phyloP scores from a whole-genome alignment of 2,888 invertebrate genomes.

The Terebella lapidaria region DNA sequence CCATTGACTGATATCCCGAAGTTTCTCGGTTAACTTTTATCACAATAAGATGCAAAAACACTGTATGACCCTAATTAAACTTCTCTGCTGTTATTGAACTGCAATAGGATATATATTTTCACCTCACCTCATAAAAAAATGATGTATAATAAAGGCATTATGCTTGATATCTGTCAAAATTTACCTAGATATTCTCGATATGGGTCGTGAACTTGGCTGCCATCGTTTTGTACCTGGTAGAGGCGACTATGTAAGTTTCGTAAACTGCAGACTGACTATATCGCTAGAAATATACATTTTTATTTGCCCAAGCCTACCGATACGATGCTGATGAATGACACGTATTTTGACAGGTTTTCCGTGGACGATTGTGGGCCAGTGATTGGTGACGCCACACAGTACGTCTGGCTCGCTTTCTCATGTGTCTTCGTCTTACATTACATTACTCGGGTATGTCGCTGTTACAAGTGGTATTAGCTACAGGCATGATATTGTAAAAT shows the following conservation, averaged over 20 bases:
- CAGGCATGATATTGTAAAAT: too few species aligned
- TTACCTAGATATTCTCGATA: conserved; percentile 12
- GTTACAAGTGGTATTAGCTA: too few species aligned
- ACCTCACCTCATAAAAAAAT: too few species aligned
- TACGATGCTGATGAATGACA: not conserved
- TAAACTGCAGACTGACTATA: not conserved
- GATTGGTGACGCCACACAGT: not conserved
- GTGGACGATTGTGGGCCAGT: conserved; percentile 2
- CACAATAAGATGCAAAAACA: too few species aligned
- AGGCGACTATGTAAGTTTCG: conserved; percentile 13
- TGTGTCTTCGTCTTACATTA: not conserved
- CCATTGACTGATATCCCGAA: too few species aligned
- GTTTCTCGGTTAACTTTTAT: too few species aligned
- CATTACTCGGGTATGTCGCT: conserved; percentile 1
- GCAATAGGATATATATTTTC: too few species aligned
- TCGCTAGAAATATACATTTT: not conserved
- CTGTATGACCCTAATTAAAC: too few species aligned
- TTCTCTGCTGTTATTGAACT: too few species aligned
- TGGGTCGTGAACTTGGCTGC: conserved; percentile 18
- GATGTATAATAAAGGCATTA: too few species aligned
- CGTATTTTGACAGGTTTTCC: not conserved
- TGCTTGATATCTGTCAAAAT: too few species aligned
- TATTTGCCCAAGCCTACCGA: not conserved
- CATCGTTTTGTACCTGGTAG: conserved; percentile 15
- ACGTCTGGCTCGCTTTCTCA: not conserved